Conservation (phyloP, 2,113 vertebrate species). For the Isurus oxyrinchus region DNA sequence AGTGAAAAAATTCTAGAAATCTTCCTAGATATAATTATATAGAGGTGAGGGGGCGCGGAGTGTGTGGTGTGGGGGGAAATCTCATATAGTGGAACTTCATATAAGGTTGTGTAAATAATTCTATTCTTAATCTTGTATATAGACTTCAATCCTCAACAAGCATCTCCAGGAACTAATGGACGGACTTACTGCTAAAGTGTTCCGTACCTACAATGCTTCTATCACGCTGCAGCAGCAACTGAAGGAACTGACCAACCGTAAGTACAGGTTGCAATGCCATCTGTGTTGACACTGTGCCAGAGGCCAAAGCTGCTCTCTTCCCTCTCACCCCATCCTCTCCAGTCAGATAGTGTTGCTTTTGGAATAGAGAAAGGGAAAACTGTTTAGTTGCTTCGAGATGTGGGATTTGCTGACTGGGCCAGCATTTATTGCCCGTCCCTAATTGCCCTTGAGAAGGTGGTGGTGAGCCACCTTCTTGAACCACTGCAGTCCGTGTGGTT, state of each 20-base stretch:
- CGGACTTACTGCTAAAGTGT: slow-evolving; percentile 94
- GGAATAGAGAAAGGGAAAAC: background rate
- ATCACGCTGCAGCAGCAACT: slow-evolving; percentile 89
- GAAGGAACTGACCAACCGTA: slow-evolving; percentile 80
- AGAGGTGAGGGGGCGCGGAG: background rate
- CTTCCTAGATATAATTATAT: background rate
- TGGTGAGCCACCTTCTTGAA: too few species aligned
- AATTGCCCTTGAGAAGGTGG: too few species aligned
- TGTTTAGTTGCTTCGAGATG: background rate
- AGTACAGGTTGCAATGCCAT: slow-evolving; percentile 48
- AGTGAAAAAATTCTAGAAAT: background rate
- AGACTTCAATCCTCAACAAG: slow-evolving; percentile 97
- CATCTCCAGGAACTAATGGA: slow-evolving; percentile 99
- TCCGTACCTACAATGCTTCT: slow-evolving; percentile 97
- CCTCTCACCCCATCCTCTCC: background rate
- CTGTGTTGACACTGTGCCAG: background rate
- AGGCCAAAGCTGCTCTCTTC: too few species aligned
- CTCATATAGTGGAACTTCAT: background rate
- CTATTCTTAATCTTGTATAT: background rate
- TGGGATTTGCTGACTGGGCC: too few species aligned
- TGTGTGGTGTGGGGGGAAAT: too few species aligned
- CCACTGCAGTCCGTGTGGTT: too few species aligned
- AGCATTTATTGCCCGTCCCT: too few species aligned
- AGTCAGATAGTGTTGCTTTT: background rate
- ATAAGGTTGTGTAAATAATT: background rate